Evolutionary conservation across 2,797 vertebrate species (phyloP).

Genomic region (Heliangelus exortis): DNA sequence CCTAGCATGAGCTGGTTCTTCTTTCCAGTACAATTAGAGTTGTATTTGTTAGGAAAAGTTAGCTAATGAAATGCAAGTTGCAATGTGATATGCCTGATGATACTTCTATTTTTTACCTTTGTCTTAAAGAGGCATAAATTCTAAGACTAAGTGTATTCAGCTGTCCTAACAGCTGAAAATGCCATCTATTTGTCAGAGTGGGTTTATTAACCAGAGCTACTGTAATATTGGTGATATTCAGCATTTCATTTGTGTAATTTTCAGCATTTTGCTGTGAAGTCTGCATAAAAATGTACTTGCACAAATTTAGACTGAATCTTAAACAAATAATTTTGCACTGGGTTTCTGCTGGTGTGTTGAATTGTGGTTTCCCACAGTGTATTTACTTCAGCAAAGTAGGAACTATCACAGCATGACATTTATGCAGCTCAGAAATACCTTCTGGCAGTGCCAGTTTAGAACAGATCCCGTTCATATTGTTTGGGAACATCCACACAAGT

Average conservation of each 20-base stretch:
- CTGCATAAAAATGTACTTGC: neutral
- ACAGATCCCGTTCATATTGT: neutral
- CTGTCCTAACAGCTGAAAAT: conserved; percentile 22
- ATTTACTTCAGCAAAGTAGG: neutral
- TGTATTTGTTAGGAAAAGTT: neutral
- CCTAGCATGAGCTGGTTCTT: neutral
- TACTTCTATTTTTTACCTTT: neutral
- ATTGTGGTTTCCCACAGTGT: conserved; percentile 1
- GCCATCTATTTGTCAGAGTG: neutral
- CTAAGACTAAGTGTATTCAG: neutral
- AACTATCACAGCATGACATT: neutral
- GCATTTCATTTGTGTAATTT: neutral
- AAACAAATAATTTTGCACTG: neutral
- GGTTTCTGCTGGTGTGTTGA: conserved; percentile 16
- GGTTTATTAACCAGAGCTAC: neutral
- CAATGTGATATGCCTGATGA: neutral
- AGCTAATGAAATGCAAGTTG: neutral
- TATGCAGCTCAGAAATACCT: conserved; percentile 23
- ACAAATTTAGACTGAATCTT: conserved; percentile 32
- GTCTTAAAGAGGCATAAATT: neutral
- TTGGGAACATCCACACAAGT: neutral
- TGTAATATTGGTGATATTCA: neutral
- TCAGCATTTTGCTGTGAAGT: neutral
- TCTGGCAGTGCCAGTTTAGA: neutral
- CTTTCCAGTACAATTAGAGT: neutral